Base-by-base conservation (phyloP, 2,797 vertebrate genomes). In the Rousettus madagascariensis region DNA sequence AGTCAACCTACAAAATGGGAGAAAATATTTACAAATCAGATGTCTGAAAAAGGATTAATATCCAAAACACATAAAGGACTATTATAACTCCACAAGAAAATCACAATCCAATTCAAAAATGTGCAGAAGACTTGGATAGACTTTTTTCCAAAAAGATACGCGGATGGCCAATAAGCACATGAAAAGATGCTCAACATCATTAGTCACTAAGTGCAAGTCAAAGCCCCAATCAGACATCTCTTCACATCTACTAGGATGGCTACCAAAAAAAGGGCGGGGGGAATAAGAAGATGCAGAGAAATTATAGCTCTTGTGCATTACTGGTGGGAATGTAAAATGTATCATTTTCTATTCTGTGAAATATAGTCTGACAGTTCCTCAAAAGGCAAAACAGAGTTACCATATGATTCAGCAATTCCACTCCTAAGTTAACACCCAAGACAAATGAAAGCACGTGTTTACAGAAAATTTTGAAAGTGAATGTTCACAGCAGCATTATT, bases 41-140 rank as follows among this genome's bases (percentile, higher is more conserved):
- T 85, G 86, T 74, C 26, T 49, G 20, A 88, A 6, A 72, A 95
- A 59, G 16, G 75, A 84, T 89, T 83, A 79, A 90, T 84, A 93
- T 43, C 74, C 24, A 92, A 43, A 95, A 72, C 78, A 66, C 5
- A 61, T 49, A 63, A 74, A 79, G n/a, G 89, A 89, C 59, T 89
- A 33, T 38, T 38, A 84, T 49, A 91, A 80, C 53, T 95, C 65
- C 49, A 84, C 38, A 90, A 66, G 12, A 90, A 90, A 63, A 83
- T 61, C 72, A 86, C 30, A 92, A 55, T 41, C 16, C 38, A 94
- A 51, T 92, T 83, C n/a, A 89, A 95, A 97, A 94, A 92, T 49
- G 46, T 51, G 46, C 51, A 83, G 66, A 83, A 57, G 16, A 46
- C 26, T 83, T 89, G 33, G 85, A 80, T 49, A 77, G 12, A 83